These are phyloP conservation scores for Babyrousa celebensis DNA, from an alignment of 2,797 vertebrate genomes.

Conservation along the genomic window DNA sequence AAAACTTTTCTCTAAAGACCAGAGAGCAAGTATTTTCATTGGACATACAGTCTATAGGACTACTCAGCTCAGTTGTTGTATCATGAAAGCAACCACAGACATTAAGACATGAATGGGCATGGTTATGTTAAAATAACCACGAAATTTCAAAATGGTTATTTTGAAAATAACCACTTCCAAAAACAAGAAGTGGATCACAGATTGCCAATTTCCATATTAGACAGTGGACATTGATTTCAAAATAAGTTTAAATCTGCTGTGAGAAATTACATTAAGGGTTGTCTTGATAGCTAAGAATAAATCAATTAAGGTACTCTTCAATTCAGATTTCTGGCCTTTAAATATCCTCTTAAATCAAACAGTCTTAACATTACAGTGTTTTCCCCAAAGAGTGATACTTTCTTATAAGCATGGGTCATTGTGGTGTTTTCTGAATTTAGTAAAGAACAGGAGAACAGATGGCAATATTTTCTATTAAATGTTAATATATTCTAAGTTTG, in stretches of 20 bases:
- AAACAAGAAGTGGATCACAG: neutral
- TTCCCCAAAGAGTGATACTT: neutral
- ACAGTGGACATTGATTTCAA: neutral
- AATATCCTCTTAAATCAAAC: slow-evolving; percentile 4
- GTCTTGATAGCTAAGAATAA: neutral
- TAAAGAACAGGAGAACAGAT: slow-evolving; percentile 9
- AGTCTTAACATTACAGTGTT: neutral
- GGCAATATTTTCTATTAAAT: slow-evolving; percentile 34
- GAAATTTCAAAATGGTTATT: no score
- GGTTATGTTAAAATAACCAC: neutral
- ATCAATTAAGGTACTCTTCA: neutral
- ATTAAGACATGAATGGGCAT: neutral
- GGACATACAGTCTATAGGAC: neutral
- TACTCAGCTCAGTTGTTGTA: neutral
- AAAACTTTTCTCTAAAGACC: neutral
- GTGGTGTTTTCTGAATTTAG: neutral
- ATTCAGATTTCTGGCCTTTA: slow-evolving; percentile 18
- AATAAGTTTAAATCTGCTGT: neutral
- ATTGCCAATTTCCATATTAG: slow-evolving; percentile 10
- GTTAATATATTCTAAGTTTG: slow-evolving; percentile 42
- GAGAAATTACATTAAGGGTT: neutral
- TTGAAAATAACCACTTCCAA: neutral
- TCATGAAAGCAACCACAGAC: neutral
- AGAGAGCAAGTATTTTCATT: slow-evolving; percentile 21
- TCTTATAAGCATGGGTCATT: neutral